phyloP scores from a whole-genome alignment of 2,797 vertebrate genomes.

The Micropoecilia bifurca region DNA sequence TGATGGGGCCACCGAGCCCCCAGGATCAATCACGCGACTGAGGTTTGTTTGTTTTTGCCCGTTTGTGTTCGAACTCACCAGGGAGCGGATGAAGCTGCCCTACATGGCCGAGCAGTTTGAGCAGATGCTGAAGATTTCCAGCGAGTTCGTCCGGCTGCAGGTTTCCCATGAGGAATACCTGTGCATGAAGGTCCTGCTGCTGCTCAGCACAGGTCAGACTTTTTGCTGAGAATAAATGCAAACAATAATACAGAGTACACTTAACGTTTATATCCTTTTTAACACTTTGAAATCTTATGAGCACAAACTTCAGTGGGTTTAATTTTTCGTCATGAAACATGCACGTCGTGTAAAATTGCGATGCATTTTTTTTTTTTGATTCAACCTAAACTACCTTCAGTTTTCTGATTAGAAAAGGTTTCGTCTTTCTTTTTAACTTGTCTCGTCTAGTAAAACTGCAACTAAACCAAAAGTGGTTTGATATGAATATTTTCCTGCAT shows the following conservation, averaged over 20 bases:
- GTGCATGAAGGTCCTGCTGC: slow-evolving; percentile 98
- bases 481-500: slow-evolving; percentile 1
- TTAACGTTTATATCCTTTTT: neutral
- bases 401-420: neutral
- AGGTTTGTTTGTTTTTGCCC: neutral
- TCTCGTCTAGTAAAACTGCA: neutral
- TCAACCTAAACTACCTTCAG: neutral
- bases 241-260: neutral
- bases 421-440: neutral
- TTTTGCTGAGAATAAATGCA: neutral
- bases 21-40: neutral
- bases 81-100: slow-evolving; percentile 93
- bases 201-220: slow-evolving; percentile 93
- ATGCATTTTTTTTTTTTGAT: neutral
- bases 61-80: slow-evolving; percentile 66
- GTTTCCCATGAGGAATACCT: slow-evolving; percentile 98
- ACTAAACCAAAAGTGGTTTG: neutral
- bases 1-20: neutral
- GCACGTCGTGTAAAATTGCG: neutral
- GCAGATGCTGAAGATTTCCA: slow-evolving; percentile 94
- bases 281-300: neutral
- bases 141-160: slow-evolving; percentile 93
- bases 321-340: neutral
- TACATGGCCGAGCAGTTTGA: slow-evolving; percentile 96
- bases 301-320: neutral